These are phyloP conservation scores for Drosophila arawakana DNA, from an alignment of 1,140 invertebrate genomes.

Conservation along the genomic window DNA sequence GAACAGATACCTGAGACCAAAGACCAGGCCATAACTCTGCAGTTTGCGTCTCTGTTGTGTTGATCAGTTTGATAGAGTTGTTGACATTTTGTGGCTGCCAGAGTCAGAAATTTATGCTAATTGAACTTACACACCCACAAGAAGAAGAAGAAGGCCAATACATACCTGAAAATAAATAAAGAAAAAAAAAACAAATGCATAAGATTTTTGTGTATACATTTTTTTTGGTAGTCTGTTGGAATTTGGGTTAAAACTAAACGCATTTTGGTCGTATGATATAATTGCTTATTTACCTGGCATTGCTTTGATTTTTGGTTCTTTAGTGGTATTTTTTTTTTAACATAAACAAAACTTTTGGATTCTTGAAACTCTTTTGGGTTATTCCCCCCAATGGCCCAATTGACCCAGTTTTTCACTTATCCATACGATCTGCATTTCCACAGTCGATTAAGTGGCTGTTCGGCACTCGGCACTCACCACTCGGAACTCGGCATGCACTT, in stretches of 20 bases:
- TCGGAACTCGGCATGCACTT: conserved; percentile 41
- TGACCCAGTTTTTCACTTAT: conserved; percentile 59
- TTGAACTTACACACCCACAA: conserved; percentile 51
- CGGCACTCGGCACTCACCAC: conserved; percentile 10
- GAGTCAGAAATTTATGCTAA: conserved; percentile 70
- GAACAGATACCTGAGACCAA: too few relatives aligned
- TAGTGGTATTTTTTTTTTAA: conserved; percentile 38
- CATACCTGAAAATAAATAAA: conserved; percentile 72
- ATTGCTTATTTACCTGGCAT: conserved; percentile 54
- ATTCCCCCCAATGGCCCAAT: conserved; percentile 42
- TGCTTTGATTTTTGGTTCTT: conserved; percentile 48
- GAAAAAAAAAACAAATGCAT: conserved; percentile 52
- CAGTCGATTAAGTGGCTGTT: conserved; percentile 69
- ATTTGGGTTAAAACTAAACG: conserved; percentile 71
- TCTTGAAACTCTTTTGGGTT: conserved; percentile 31
- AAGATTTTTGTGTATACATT: conserved; percentile 58
- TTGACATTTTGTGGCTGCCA: conserved; percentile 69
- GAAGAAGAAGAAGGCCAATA: conserved; percentile 33
- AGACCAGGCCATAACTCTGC: conserved; percentile 29
- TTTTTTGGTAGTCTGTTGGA: conserved; percentile 1
- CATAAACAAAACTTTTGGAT: conserved; percentile 66
- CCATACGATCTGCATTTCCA: conserved; percentile 54
- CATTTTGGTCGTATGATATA: conserved; percentile 46
- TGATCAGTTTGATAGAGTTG: conserved; percentile 69
- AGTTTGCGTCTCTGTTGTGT: conserved; percentile 45